These are phyloP conservation scores for Acestrorhynchus altus DNA, from an alignment of 2,797 vertebrate species.

Conservation along the genomic window DNA sequence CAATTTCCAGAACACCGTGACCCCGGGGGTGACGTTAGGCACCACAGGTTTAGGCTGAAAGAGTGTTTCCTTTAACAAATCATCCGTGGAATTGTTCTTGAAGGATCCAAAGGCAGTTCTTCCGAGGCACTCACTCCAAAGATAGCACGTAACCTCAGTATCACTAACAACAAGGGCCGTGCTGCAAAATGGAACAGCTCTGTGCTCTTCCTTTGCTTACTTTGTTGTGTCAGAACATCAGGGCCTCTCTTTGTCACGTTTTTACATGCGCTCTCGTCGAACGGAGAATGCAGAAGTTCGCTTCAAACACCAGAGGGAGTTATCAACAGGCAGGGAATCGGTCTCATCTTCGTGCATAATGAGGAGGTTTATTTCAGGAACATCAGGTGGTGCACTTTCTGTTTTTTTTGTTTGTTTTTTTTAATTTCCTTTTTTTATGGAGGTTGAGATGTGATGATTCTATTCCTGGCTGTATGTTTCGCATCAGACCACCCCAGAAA, in stretches of 20 bases:
- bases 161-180: slow-evolving; percentile 8
- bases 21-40: too few relatives aligned
- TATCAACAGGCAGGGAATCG: slow-evolving; percentile 57
- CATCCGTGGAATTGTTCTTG: neutral
- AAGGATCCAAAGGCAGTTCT: neutral
- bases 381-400: slow-evolving; percentile 60
- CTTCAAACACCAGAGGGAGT: slow-evolving; percentile 37
- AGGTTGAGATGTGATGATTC: slow-evolving; percentile 55
- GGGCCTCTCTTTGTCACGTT: slow-evolving; percentile 13
- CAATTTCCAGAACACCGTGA: too few relatives aligned
- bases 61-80: neutral
- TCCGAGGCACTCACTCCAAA: neutral
- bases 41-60: neutral
- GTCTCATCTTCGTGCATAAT: slow-evolving; percentile 67
- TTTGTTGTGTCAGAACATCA: slow-evolving; percentile 22
- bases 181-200: neutral
- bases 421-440: slow-evolving; percentile 38
- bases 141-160: neutral
- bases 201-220: slow-evolving; percentile 10
- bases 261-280: slow-evolving; percentile 12
- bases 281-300: slow-evolving; percentile 36
- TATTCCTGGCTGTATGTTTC: slow-evolving; percentile 66
- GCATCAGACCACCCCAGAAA: slow-evolving; percentile 71
- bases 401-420: slow-evolving; percentile 15
- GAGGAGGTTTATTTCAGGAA: slow-evolving; percentile 73